phyloP scores from a whole-genome alignment of 2,113 vertebrate genomes.

The Columba janthina region DNA sequence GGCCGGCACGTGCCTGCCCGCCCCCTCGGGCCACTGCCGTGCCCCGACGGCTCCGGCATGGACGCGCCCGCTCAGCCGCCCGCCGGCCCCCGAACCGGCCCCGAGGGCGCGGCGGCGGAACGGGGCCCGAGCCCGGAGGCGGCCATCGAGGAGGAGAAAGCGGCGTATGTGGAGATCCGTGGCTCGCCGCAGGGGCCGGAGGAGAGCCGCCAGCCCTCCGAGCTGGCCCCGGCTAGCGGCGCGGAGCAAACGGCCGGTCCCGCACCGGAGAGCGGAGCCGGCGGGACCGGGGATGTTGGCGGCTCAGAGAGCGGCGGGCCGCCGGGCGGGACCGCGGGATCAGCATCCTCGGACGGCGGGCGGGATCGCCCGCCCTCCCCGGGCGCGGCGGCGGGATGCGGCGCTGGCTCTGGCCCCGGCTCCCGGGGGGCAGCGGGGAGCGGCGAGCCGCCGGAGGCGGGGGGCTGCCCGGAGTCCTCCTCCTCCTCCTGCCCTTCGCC shows the following conservation, averaged over 20 bases:
- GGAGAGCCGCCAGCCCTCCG: neutral
- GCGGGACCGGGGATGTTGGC: neutral
- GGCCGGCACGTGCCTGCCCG: neutral
- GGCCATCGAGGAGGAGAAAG: neutral
- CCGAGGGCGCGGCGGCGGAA: neutral
- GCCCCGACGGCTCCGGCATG: constrained; percentile 22
- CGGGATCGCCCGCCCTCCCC: neutral
- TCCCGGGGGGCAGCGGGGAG: neutral
- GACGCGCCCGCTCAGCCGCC: neutral
- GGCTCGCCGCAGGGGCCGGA: neutral
- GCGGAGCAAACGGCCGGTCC: neutral
- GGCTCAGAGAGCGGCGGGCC: neutral
- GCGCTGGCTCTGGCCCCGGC: no score
- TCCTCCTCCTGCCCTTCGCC: constrained; percentile 65
- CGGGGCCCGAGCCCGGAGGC: neutral
- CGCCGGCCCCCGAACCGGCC: neutral
- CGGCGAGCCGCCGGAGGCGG: neutral
- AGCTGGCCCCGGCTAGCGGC: neutral
- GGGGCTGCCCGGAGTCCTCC: constrained; percentile 24
- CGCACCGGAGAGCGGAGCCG: neutral
- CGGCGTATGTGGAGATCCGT: constrained; percentile 6
- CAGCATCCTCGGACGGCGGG: neutral
- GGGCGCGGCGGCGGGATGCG: no score
- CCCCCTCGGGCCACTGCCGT: constrained; percentile 13
- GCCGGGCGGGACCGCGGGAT: no score